phyloP scores from a whole-genome alignment of 2,888 invertebrate genomes.

The Drepanosiphum platanoidis region DNA sequence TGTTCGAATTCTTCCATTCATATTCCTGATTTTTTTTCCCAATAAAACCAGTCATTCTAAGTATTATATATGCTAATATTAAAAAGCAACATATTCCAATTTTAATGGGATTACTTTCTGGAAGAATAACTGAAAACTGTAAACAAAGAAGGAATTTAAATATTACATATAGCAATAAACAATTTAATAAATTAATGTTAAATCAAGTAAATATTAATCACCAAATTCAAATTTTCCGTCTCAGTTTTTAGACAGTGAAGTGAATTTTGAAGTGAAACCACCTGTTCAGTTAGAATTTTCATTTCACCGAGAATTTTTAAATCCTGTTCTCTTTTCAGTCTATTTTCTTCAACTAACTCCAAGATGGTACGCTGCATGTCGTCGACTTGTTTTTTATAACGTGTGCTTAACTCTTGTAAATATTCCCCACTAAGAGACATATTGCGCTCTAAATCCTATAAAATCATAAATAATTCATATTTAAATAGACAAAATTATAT shows the following conservation, averaged over 20 bases:
- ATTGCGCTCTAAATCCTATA: constrained; percentile 90
- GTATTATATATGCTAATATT: constrained; percentile 12
- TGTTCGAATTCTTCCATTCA: constrained; percentile 62
- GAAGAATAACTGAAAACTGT: constrained; percentile 49
- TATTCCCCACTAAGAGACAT: constrained; percentile 97
- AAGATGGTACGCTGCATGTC: constrained; percentile 89
- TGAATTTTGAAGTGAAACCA: constrained; percentile 70
- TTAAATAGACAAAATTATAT: too few species aligned
- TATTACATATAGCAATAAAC: background rate
- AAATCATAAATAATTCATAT: constrained; percentile 64
- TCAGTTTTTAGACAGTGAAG: constrained; percentile 43
- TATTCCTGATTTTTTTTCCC: constrained; percentile 33
- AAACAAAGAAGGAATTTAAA: constrained; percentile 6
- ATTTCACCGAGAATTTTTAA: constrained; percentile 83
- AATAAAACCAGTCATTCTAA: constrained; percentile 26
- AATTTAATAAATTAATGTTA: background rate
- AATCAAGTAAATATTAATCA: constrained; percentile 15
- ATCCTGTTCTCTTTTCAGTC: constrained; percentile 79
- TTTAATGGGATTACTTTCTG: constrained; percentile 44
- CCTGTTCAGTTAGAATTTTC: constrained; percentile 74
- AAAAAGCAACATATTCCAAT: constrained; percentile 41
- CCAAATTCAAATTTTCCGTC: constrained; percentile 55
- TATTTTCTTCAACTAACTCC: constrained; percentile 79
- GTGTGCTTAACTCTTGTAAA: constrained; percentile 91
- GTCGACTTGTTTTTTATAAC: constrained; percentile 96